A percentile compares a stretch with the other conserved stretches of the same genome.
Evolutionary conservation across 2,888 invertebrate species (phyloP).

Genomic region (Caenorhabditis panamensis): DNA sequence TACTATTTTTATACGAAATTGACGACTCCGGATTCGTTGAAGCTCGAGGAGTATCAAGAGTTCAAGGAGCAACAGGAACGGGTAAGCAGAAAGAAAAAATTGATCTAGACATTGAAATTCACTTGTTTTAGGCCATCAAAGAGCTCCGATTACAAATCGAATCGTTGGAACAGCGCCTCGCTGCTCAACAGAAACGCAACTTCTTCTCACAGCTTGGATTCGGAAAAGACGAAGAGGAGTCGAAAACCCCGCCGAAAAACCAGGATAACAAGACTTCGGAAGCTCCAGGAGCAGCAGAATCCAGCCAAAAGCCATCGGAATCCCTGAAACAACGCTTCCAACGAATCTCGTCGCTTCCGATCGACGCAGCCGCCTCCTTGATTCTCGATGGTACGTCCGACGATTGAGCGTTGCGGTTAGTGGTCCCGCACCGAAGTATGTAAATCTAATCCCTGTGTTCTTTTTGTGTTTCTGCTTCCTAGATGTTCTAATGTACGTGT

Average conservation of each 20-base stretch:
- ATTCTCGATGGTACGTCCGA: constrained; percentile 65
- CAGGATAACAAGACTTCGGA: too few relatives aligned
- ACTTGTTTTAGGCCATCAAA: constrained; percentile 36
- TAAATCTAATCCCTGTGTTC: constrained; percentile 16
- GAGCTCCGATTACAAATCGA: constrained; percentile 58
- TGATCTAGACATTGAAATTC: not conserved
- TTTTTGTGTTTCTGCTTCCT: not conserved
- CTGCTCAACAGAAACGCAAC: constrained; percentile 47
- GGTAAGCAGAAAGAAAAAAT: constrained; percentile 15
- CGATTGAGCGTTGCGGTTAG: constrained; percentile 1
- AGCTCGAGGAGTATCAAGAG: constrained; percentile 65
- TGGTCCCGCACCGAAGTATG: not conserved
- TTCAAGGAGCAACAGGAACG: constrained; percentile 62
- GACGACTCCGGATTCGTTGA: constrained; percentile 68
- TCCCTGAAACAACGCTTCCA: constrained; percentile 51
- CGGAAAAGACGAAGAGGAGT: constrained; percentile 12
- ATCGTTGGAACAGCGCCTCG: constrained; percentile 55
- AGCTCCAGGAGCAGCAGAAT: not conserved
- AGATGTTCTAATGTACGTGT: not conserved
- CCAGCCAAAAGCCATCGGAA: constrained; percentile 3
- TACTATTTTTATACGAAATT: constrained; percentile 75
- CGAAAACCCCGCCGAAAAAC: not conserved
- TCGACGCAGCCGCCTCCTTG: constrained; percentile 67
- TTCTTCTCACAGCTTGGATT: constrained; percentile 51
- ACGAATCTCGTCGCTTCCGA: constrained; percentile 69